Evolutionary conservation across 2,888 invertebrate species (phyloP), one percentile per base, ranked within the genome.

Genomic region (Helleia helle): DNA sequence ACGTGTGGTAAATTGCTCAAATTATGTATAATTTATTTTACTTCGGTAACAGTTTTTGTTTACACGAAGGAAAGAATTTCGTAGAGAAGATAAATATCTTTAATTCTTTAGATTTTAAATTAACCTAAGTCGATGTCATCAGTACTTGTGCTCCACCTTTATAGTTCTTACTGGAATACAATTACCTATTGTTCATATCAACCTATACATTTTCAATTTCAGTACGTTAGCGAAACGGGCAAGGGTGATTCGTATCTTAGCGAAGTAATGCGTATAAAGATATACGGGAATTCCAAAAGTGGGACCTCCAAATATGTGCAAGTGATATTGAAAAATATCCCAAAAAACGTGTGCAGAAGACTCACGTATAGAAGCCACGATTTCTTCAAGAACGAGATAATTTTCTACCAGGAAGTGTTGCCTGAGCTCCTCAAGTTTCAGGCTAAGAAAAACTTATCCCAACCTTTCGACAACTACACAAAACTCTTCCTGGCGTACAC

Each of bases 211-310:
- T n/a, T 18, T 26, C 36, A 17, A 11, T 58, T 71, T 38, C 71
- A 85, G 85, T 79, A 74, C 38, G 74, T 80, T 1, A 61, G 75
- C 37, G 75, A 71, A 9, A 76, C 72, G 0, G 80, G 80, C 1
- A 91, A 90, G 63, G 92, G 92, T 0, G 92, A 92, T 55, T 90
- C 89, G 0, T 92, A 91, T 55, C 62, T 92, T 36, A 91, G 92
- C 51, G 87, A 87, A 44, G 74, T 91, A 1, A 87, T 86, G 36
- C 86, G 89, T 25, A 84, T 91, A 18, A 86, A 70, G 37, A 72
- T 92, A 3, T 66, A 71, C 41, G 88, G 89, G 1, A 58, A 54
- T 36, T 65, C 71, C 15, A 62, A 62, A n/a, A n/a, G n/a, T 2
- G 59, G 62, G 7, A 36, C 52, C 0, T 5, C 49, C 0, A 69